These are phyloP conservation scores for Eutrigla gurnardus DNA, from an alignment of 2,797 vertebrate species.

Conservation along the genomic window DNA sequence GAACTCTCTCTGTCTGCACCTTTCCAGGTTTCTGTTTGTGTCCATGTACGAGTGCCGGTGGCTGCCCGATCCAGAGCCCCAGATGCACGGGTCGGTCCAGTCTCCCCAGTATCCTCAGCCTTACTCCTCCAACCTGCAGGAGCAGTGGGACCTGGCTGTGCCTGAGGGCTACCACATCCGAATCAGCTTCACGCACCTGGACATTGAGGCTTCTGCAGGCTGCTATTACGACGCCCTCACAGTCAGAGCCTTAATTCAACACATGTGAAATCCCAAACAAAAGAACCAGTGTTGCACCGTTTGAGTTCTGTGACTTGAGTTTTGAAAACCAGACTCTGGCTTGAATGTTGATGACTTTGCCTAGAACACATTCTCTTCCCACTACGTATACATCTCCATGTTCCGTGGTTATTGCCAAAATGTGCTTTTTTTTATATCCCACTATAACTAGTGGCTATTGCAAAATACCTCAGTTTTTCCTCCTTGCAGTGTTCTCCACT, in stretches of 20 bases:
- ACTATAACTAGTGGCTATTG: background rate
- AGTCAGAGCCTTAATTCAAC: conserved; percentile 76
- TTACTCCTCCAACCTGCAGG: conserved; percentile 64
- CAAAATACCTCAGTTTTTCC: background rate
- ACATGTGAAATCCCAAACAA: conserved; percentile 15
- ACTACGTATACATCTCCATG: background rate
- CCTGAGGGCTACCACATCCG: conserved; percentile 87
- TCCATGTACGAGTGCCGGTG: conserved; percentile 39
- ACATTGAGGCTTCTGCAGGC: conserved; percentile 86
- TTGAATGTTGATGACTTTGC: background rate
- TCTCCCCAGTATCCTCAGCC: conserved; percentile 84
- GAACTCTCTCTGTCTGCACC: conserved; percentile 32
- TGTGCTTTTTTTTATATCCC: conserved; percentile 1
- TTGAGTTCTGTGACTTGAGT: background rate
- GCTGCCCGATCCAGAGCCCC: conserved; percentile 41
- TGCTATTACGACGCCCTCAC: conserved; percentile 89
- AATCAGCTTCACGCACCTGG: conserved; percentile 91
- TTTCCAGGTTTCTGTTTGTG: conserved; percentile 66
- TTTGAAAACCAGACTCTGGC: background rate
- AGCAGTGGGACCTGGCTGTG: conserved; percentile 87
- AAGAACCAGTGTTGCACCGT: background rate
- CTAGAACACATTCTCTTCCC: background rate
- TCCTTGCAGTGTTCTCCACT: background rate
- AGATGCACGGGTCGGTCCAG: conserved; percentile 78
- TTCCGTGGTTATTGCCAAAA: background rate